Evolutionary conservation across 2,888 invertebrate species (phyloP).

Genomic region (Caenorhabditis doughertyi): DNA sequence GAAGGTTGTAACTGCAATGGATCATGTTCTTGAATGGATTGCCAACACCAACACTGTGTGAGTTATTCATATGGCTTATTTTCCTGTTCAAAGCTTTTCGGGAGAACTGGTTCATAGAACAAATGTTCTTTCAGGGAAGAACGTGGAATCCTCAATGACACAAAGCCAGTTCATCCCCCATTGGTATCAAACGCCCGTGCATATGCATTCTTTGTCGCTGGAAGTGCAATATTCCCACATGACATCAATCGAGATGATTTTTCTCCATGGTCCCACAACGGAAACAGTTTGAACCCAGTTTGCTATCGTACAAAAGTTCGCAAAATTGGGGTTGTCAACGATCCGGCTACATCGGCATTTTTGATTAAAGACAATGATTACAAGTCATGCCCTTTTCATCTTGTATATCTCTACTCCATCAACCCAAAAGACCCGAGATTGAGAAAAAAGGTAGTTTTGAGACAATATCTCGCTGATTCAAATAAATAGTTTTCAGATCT

Average conservation of each 20-base stretch:
- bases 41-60: constrained; percentile 67
- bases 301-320: constrained; percentile 70
- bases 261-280: constrained; percentile 73
- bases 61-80: not conserved
- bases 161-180: constrained; percentile 69
- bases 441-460: constrained; percentile 57
- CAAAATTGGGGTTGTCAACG: constrained; percentile 59
- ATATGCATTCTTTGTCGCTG: constrained; percentile 72
- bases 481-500: constrained; percentile 52
- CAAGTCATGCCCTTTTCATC: constrained; percentile 66
- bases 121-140: constrained; percentile 62
- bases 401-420: constrained; percentile 68
- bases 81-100: not conserved
- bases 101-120: not conserved
- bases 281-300: constrained; percentile 63
- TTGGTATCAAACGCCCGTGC: constrained; percentile 66
- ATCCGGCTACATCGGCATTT: constrained; percentile 15
- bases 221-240: constrained; percentile 67
- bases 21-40: constrained; percentile 67
- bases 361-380: constrained; percentile 61
- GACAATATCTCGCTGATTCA: not conserved
- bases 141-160: constrained; percentile 60
- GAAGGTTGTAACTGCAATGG: constrained; percentile 51
- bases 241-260: constrained; percentile 74
- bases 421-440: constrained; percentile 67